These are phyloP conservation scores for Hemithea aestivaria DNA, from an alignment of 2,888 invertebrate species.

Conservation along the genomic window DNA sequence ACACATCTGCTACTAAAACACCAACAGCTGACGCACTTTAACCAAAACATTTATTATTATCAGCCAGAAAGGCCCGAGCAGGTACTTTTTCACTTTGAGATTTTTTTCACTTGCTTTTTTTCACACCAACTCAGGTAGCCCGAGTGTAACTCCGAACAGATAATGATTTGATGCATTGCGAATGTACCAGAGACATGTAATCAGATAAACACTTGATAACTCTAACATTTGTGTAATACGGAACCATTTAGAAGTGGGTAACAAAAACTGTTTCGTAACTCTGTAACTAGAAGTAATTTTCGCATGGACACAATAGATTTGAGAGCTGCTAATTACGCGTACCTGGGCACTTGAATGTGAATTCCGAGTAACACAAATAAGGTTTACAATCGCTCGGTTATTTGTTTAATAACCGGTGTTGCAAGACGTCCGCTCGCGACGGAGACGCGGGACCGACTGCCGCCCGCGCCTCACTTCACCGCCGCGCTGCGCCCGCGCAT, in stretches of 20 bases:
- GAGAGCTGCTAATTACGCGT: constrained; percentile 26
- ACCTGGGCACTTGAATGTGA: constrained; percentile 28
- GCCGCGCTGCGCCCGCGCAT: constrained; percentile 28
- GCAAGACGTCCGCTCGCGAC: constrained; percentile 42
- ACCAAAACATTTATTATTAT: too few species aligned
- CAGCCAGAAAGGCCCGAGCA: too few species aligned
- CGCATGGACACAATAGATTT: constrained; percentile 27
- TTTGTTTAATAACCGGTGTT: constrained; percentile 52
- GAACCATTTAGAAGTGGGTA: constrained; percentile 18
- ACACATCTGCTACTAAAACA: too few species aligned
- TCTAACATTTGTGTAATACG: constrained; percentile 20
- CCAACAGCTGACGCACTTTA: too few species aligned
- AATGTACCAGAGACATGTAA: constrained; percentile 20
- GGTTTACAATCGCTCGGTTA: constrained; percentile 60
- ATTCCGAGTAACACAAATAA: constrained; percentile 43
- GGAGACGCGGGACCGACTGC: constrained; percentile 38
- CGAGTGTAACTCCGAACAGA: constrained; percentile 15
- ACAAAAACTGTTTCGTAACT: constrained; percentile 27
- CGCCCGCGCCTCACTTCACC: constrained; percentile 18
- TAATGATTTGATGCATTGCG: constrained; percentile 20
- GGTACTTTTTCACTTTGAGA: neutral
- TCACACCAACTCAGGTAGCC: constrained; percentile 22
- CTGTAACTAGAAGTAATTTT: constrained; percentile 21
- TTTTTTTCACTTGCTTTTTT: too few species aligned
- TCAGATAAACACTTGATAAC: constrained; percentile 23